Evolutionary conservation across 2,113 vertebrate genomes (phyloP).

Genomic region (Mormoops blainvillei): DNA sequence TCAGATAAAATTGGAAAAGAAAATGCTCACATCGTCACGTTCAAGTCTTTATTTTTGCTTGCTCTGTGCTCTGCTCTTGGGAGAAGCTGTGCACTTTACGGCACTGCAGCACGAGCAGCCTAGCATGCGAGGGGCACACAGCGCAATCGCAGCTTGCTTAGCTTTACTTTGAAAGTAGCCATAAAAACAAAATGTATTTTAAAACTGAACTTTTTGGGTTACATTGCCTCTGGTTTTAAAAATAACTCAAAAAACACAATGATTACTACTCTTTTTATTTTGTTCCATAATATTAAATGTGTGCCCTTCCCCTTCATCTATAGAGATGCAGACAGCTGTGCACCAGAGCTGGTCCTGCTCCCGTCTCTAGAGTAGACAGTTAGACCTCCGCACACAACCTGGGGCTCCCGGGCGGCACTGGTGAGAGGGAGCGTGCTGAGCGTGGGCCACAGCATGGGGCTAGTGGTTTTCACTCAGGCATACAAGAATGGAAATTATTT

Average conservation of each 20-base stretch:
- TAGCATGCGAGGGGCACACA: fast-evolving
- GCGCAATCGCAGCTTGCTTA: neutral
- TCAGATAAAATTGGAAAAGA: neutral
- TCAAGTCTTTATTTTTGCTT: no score
- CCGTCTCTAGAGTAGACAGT: neutral
- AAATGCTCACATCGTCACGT: neutral
- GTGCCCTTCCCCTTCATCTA: neutral
- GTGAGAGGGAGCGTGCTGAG: neutral
- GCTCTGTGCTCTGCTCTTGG: neutral
- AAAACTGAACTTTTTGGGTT: neutral
- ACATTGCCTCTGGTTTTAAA: neutral
- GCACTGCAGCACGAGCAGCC: fast-evolving
- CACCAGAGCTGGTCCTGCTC: neutral
- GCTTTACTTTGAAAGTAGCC: neutral
- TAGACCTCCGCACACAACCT: fast-evolving
- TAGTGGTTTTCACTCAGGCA: neutral
- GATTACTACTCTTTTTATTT: neutral
- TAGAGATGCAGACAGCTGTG: neutral
- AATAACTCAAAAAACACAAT: neutral
- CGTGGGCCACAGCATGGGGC: neutral
- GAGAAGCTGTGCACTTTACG: fast-evolving
- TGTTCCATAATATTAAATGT: neutral
- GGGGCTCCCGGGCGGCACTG: neutral
- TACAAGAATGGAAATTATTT: neutral
- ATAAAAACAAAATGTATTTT: neutral